Evolutionary conservation across 2,888 invertebrate species (phyloP), one percentile per base, ranked within the genome.

Genomic region (Ectemnius continuus): DNA sequence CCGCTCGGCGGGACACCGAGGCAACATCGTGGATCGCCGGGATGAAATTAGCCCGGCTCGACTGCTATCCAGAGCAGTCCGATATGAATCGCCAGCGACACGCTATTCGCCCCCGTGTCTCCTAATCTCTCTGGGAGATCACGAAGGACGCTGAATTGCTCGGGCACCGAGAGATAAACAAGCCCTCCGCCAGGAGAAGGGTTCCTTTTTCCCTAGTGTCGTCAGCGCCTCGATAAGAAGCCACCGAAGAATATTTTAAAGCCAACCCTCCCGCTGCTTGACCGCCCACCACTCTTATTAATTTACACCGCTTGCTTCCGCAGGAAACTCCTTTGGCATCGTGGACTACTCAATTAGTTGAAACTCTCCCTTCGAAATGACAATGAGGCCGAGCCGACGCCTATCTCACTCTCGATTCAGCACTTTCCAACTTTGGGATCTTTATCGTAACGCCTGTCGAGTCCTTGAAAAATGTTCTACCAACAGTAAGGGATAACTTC

Each of bases 51-150:
- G 83, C 80, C 74, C 79, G 68, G 64, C 61, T 72, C 67, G 14
- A 52, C 52, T 64, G 36, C 64, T 76, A 76, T 60, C 74, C 65
- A 14, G n/a, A 45, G 63, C 57, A 18, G 20, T 36, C 20, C 62
- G 76, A 79, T 79, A 83, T 75, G 79, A 84, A 86, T 86, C 85
- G 77, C 80, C 67, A 76, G 77, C 78, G 86, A 86, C 84, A 85
- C 84, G 86, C 79, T 70, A 84, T 76, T 83, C 83, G 80, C 78
- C 36, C 36, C 75, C 81, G 73, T 82, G 80, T 79, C 79, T 71
- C 59, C 70, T 73, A 78, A 84, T 84, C 78, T 69, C 45, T 18
- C 26, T 52, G 61, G 76, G 66, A 75, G 74, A 83, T 80, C 78
- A 63, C 62, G 60, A 76, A 66, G 72, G 75, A 71, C 71, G 59